Base-by-base conservation (phyloP, 2,888 invertebrate species). In the Dione juno region DNA sequence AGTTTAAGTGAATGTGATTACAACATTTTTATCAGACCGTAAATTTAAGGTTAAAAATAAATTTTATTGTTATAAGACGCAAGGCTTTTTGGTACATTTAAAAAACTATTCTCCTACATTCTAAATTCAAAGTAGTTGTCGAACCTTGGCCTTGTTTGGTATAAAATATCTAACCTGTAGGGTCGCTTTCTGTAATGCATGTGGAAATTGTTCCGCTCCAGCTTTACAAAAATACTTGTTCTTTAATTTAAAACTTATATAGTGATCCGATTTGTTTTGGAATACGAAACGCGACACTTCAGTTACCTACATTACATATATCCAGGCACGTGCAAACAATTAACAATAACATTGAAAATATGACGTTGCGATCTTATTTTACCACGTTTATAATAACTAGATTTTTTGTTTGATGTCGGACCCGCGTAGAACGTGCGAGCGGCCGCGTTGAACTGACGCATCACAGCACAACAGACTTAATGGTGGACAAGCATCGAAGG, bases 121-220 rank as follows among this genome's bases (percentile, higher is more conserved):
- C 61, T 61, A 61, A 61, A 45, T 61, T 35, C 16, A 61, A 43
- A 35, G 57, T 28, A 19, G 11, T 7, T 11, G 13, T 16, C 6
- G 35, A 66, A 45, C 41, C 53, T 37, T 54, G 35, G 16, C 43
- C 28, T 43, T 43, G 35, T 19, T 41, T 48, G 7, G 37, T 50
- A 65, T 11, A 69, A 58, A 53, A 71, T 64, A 76, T 78, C 82
- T 79, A 85, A 92, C 92, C 92, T 92, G 88, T 93, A 88, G 76
- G 93, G 92, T 78, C 92, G 90, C 86, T 92, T 93, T 87, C 92
- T 90, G 91, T 93, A 92, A 92, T 93, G 92, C 93, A 93, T 93
- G 89, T 91, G 87, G 86, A 87, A 83, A 84, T 87, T 87, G 86
- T 92, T 88, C 77, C 88, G 91, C 92, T 93, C 93, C 93, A 93